Percentiles rank a stretch among this genome's conserved stretches.
Evolutionary conservation across 2,888 invertebrate genomes (phyloP).

Genomic region (Agrotis clavis): DNA sequence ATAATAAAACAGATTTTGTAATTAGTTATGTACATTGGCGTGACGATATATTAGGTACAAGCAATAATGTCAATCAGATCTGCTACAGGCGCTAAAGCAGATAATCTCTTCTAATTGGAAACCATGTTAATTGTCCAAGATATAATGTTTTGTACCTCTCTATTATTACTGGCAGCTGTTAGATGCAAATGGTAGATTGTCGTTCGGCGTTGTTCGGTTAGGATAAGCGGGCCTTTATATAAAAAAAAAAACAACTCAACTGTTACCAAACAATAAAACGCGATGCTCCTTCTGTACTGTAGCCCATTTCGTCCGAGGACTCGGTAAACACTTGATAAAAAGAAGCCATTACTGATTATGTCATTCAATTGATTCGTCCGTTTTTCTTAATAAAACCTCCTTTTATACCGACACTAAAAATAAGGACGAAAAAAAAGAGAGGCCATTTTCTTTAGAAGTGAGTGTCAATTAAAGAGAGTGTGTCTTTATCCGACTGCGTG

Average conservation of each 20-base stretch:
- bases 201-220: too few species aligned
- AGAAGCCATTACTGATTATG: constrained; percentile 19
- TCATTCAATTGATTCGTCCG: constrained; percentile 12
- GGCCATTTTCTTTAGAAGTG: constrained; percentile 1
- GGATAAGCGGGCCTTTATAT: background rate
- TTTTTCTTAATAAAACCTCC: constrained; percentile 7
- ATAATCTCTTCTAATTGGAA: too few species aligned
- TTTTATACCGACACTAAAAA: constrained; percentile 3
- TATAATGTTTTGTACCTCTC: too few species aligned
- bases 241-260: background rate
- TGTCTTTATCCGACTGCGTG: background rate
- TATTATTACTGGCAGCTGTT: too few species aligned
- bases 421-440: background rate
- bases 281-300: background rate
- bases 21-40: too few species aligned
- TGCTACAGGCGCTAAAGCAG: too few species aligned
- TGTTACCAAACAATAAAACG: background rate
- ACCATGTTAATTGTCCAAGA: too few species aligned
- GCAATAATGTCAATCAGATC: too few species aligned
- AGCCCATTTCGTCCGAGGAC: constrained; percentile 9
- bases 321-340: constrained; percentile 40
- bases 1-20: too few species aligned
- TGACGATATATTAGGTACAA: too few species aligned
- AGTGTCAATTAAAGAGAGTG: constrained; percentile 33
- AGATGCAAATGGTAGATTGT: too few species aligned